Conservation (phyloP, 1,140 invertebrate genomes). For the Chionoecetes opilio region DNA sequence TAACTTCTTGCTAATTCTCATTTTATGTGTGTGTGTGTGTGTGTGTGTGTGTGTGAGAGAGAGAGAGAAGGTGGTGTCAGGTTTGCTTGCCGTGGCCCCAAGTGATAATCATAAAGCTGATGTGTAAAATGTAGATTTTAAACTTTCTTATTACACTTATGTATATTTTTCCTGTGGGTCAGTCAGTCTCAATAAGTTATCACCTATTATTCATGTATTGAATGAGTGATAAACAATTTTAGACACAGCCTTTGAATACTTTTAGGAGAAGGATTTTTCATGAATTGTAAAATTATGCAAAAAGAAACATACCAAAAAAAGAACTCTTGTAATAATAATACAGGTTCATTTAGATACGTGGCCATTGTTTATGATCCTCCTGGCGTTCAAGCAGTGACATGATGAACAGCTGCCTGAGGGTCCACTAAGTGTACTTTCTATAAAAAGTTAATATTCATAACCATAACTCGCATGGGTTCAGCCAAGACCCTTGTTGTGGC, state of each 20-base stretch:
- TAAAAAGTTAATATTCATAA: too few relatives aligned
- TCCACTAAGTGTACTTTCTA: too few relatives aligned
- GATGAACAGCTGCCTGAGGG: too few relatives aligned
- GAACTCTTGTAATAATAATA: slow-evolving; percentile 21
- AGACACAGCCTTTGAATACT: not conserved
- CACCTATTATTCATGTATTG: not conserved
- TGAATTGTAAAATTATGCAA: slow-evolving; percentile 31
- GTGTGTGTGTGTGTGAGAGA: not conserved
- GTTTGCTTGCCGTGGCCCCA: not conserved
- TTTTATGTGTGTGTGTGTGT: too few relatives aligned
- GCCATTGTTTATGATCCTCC: too few relatives aligned
- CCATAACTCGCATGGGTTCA: too few relatives aligned
- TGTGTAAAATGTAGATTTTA: not conserved
- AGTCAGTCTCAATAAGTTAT: not conserved
- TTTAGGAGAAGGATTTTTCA: slow-evolving; percentile 30
- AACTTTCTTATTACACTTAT: not conserved
- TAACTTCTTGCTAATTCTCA: too few relatives aligned
- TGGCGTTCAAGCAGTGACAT: too few relatives aligned
- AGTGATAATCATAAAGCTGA: not conserved
- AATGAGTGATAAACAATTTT: not conserved
- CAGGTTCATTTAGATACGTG: slow-evolving; percentile 1
- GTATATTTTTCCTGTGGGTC: not conserved
- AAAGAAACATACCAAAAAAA: not conserved
- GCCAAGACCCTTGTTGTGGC: too few relatives aligned
- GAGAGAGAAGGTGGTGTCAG: not conserved